Evolutionary conservation across 1,140 invertebrate genomes (phyloP), one percentile per base, ranked within the genome.

Genomic region (Anthonomus grandis): DNA sequence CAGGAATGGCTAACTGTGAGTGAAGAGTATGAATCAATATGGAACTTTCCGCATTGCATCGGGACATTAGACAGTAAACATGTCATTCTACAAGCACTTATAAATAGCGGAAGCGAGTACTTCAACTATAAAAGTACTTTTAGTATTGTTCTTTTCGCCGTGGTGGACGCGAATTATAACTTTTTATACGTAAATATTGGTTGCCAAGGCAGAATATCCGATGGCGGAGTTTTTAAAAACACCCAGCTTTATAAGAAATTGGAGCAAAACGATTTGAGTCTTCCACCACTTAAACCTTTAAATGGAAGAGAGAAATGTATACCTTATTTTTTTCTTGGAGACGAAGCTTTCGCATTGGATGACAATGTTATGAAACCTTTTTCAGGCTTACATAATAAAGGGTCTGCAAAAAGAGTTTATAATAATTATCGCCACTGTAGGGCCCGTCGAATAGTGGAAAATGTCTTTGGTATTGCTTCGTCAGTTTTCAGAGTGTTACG

Each of bases 21-120:
- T 46, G 45, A 63, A 24, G 63, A 60, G 12, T 73, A 65, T 60
- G 9, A 57, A 17, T 39, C 34, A 18, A 31, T 57, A 38, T 74
- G 72, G 67, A 62, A 74, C 37, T 74, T 77, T 57, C 76, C 74
- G 21, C 64, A 75, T 60, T 76, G 74, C 48, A 45, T 73, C 19
- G 75, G 75, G 10, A 68, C 72, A n/a, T 57, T 78, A 6, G 75
- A 77, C 62, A 73, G 74, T 13, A 78, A 75, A 57, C 74, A 62
- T 31, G 41, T 65, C 8, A 17, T 53, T 3, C 19, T 65, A 6
- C 39, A 54, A 48, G 50, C 52, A 24, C 64, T 62, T 18, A 23
- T 17, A 21, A 47, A 58, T 9, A 49, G 52, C 15, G 63, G 60
- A 15, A 41, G 38, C 4, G 46, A 59, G 31, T 62, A 34, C 51